Evolutionary conservation across 2,888 invertebrate species (phyloP).

Genomic region (Meganola albula): DNA sequence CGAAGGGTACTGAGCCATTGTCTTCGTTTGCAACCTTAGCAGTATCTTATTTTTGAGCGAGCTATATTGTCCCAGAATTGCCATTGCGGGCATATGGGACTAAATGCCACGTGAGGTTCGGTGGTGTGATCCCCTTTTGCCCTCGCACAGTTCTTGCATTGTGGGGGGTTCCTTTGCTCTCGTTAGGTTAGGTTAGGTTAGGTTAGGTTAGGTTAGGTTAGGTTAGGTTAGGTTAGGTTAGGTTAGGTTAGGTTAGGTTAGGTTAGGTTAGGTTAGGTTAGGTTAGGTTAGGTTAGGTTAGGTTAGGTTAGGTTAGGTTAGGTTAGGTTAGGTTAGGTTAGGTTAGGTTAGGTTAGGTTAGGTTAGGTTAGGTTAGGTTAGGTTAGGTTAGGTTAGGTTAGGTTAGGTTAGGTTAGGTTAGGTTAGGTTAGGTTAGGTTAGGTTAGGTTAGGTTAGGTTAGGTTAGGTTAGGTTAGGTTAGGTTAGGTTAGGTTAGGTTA

Average conservation of each 20-base stretch:
- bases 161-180: background rate
- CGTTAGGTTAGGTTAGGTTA: slow-evolving; percentile 7
- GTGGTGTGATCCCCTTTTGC: background rate
- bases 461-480: slow-evolving; percentile 19
- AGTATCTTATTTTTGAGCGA: too few relatives aligned
- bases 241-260: slow-evolving; percentile 7
- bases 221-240: slow-evolving; percentile 13
- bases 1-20: background rate
- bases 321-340: slow-evolving; percentile 12
- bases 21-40: background rate
- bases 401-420: slow-evolving; percentile 17
- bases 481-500: slow-evolving; percentile 15
- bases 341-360: slow-evolving; percentile 13
- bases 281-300: slow-evolving; percentile 15
- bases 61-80: too few relatives aligned
- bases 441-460: slow-evolving; percentile 13
- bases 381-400: slow-evolving; percentile 15
- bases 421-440: slow-evolving; percentile 16
- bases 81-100: too few relatives aligned
- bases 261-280: slow-evolving; percentile 7
- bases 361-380: slow-evolving; percentile 13
- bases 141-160: background rate
- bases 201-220: slow-evolving; percentile 7
- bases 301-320: slow-evolving; percentile 6
- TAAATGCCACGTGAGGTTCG: too few relatives aligned